phyloP scores from a whole-genome alignment of 2,797 vertebrate species.

The Argyrosomus regius region DNA sequence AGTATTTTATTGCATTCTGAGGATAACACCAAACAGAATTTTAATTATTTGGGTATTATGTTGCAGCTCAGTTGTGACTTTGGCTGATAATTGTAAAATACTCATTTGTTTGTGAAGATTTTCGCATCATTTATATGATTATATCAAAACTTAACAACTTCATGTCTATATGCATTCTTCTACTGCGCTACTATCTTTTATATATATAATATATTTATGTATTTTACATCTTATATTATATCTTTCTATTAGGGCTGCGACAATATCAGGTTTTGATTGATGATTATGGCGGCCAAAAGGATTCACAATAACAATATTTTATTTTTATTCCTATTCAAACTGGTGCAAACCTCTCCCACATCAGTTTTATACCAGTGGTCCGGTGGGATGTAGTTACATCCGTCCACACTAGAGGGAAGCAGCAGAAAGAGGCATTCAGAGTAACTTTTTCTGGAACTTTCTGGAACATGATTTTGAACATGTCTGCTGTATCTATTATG shows the following conservation, averaged over 20 bases:
- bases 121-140: not conserved
- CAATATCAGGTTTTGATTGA: too few relatives aligned
- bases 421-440: slow-evolving; percentile 19
- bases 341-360: too few relatives aligned
- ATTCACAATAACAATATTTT: too few relatives aligned
- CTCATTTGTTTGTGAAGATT: not conserved
- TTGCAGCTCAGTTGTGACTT: not conserved
- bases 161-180: too few relatives aligned
- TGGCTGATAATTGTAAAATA: not conserved
- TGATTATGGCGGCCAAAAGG: too few relatives aligned
- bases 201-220: too few relatives aligned
- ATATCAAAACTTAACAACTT: not conserved
- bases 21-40: not conserved
- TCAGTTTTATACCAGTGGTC: not conserved
- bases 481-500: not conserved
- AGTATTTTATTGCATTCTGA: not conserved
- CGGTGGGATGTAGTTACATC: slow-evolving; percentile 36
- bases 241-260: too few relatives aligned
- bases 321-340: too few relatives aligned
- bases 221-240: too few relatives aligned
- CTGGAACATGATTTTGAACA: slow-evolving; percentile 32
- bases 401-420: slow-evolving; percentile 68
- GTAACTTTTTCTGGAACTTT: slow-evolving; percentile 45
- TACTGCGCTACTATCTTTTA: too few relatives aligned
- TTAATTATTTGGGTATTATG: too few relatives aligned